Evolutionary conservation across 1,140 invertebrate genomes (phyloP).

Genomic region (Meloidogyne chitwoodi): DNA sequence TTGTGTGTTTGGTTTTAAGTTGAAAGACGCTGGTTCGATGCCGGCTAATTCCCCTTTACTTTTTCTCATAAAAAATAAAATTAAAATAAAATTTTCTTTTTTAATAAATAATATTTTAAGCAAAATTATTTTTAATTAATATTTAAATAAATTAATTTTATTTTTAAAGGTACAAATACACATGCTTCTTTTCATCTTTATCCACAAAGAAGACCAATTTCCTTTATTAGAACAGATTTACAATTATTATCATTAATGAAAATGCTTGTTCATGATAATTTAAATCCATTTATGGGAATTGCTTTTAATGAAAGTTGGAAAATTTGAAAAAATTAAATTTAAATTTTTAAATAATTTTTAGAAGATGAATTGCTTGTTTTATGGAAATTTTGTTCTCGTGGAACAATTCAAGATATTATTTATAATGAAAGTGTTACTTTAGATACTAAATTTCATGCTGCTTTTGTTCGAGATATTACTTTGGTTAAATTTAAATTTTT

Average conservation of each 20-base stretch:
- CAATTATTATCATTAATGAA: constrained; percentile 44
- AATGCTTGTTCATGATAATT: constrained; percentile 52
- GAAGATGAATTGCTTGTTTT: constrained; percentile 55
- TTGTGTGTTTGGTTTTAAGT: no score
- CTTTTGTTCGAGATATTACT: constrained; percentile 57
- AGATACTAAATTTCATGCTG: constrained; percentile 56
- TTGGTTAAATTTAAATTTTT: no score
- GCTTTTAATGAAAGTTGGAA: constrained; percentile 53
- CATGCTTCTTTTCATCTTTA: constrained; percentile 57
- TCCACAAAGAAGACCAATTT: constrained; percentile 53
- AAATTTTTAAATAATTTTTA: neutral
- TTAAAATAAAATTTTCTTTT: no score
- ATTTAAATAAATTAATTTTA: no score
- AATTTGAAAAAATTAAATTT: neutral
- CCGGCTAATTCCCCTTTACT: no score
- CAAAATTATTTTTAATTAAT: no score
- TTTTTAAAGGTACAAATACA: constrained; percentile 43
- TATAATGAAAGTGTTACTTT: constrained; percentile 55
- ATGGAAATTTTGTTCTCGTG: constrained; percentile 58
- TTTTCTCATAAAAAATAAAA: no score
- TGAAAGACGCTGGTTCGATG: no score
- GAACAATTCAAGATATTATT: constrained; percentile 57
- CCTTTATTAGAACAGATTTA: constrained; percentile 47
- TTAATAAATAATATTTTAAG: no score
- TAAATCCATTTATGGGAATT: constrained; percentile 58